Base-by-base conservation (phyloP, 2,888 invertebrate genomes). In the Malacosoma neustria region DNA sequence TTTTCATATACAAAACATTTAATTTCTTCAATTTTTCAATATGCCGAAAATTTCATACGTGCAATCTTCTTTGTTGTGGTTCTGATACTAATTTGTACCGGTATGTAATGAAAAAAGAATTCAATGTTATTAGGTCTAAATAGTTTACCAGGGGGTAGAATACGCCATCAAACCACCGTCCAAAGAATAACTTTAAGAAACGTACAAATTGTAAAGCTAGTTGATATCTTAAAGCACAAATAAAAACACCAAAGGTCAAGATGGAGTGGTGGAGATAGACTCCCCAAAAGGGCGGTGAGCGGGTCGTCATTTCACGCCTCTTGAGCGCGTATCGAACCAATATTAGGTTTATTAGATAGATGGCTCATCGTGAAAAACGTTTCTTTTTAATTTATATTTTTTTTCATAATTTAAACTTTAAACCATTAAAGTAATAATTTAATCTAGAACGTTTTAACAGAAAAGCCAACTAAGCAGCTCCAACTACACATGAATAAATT, bases 261-360 rank as follows among this genome's bases (percentile, higher is more conserved):
- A 46, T 54, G 42, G 34, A 43, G 46, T 72, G 75, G 73, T 49
- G 51, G 51, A 41, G 40, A 41, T 42, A 43, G 41, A 52, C 49
- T 57, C 61, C 59, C 50, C 51, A 41, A 35, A 46, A 43, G 56
- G 56, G 61, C 41, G 54, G 51, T 46, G 57, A 58, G 61, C 48
- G 61, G 60, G 61, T 62, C 67, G 64, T 79, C 72, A 81, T 82
- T 84, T 82, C 76, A 82, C 77, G 82, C 68, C 72, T 74, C 79
- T 81, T 81, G 77, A 66, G 60, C 80, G 79, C 76, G 72, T 74
- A 80, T 77, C 72, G 79, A 75, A 77, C 77, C 80, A 82, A 77
- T 80, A 82, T 81, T 80, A 77, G 74, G 75, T 80, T 81, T 84
- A 84, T 82, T 81, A 82, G 77, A 80, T 77, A 75, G 76, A 80